phyloP scores from a whole-genome alignment of 2,797 vertebrate genomes.

The Nyctibius grandis region DNA sequence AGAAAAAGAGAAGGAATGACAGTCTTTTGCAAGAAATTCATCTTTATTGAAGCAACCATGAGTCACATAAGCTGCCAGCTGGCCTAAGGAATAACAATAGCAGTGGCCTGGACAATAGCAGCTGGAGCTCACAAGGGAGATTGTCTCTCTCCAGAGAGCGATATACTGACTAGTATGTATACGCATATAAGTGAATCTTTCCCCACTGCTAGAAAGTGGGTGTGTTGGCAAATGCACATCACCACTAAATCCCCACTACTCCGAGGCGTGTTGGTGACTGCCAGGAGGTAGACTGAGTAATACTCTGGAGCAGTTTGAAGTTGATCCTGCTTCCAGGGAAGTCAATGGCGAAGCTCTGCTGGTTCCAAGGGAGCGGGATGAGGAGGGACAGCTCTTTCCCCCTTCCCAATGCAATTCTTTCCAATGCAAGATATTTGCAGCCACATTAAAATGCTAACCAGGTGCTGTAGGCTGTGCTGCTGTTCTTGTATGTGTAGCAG shows the following conservation, averaged over 20 bases:
- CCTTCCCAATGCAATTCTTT: neutral
- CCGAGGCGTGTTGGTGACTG: neutral
- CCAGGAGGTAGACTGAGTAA: neutral
- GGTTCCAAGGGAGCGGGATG: neutral
- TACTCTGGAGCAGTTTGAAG: neutral
- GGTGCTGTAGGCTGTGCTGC: neutral
- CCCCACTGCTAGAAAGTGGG: neutral
- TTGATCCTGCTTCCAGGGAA: neutral
- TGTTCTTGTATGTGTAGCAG: neutral
- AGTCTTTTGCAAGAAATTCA: slow-evolving; percentile 9
- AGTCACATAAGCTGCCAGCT: slow-evolving; percentile 5
- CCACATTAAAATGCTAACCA: neutral
- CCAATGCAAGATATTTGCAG: neutral
- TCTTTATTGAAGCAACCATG: slow-evolving; percentile 41
- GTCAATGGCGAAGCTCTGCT: neutral
- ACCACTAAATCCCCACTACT: neutral
- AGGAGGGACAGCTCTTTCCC: neutral
- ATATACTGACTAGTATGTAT: neutral
- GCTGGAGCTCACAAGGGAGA: slow-evolving; percentile 7
- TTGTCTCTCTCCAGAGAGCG: neutral
- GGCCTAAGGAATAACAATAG: neutral
- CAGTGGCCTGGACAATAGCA: neutral
- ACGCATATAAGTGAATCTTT: neutral
- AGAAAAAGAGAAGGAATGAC: neutral
- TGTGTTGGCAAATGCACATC: neutral